Evolutionary conservation across 2,888 invertebrate genomes (phyloP).

Genomic region (Tribolium freemani): DNA sequence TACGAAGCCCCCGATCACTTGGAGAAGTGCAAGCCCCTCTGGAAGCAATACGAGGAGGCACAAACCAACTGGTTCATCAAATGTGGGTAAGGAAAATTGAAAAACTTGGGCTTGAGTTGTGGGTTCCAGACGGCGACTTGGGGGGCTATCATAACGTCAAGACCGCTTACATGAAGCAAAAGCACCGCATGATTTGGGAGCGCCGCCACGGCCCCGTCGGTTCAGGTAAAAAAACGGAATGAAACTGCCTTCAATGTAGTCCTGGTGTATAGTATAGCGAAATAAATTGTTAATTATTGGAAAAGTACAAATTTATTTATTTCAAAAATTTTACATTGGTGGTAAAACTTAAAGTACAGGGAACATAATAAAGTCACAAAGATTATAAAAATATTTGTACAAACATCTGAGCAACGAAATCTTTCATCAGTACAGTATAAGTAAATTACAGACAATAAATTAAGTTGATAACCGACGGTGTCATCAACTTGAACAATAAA

Average conservation of each 20-base stretch:
- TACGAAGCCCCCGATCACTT: conserved; percentile 82
- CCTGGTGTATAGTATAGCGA: conserved; percentile 14
- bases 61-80: conserved; percentile 93
- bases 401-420: conserved; percentile 31
- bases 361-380: conserved; percentile 33
- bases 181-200: conserved; percentile 98
- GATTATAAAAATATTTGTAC: conserved; percentile 42
- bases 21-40: conserved; percentile 77
- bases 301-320: conserved; percentile 57
- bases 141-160: conserved; percentile 81
- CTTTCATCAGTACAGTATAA: conserved; percentile 14
- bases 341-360: conserved; percentile 37
- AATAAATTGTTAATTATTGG: conserved; percentile 42
- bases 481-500: conserved; percentile 51
- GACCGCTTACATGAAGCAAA: conserved; percentile 95
- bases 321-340: conserved; percentile 33
- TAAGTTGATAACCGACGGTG: conserved; percentile 51
- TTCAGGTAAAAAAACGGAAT: conserved; percentile 71
- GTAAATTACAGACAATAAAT: conserved; percentile 15
- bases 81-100: conserved; percentile 75
- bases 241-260: conserved; percentile 27
- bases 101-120: background rate
- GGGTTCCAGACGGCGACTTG: conserved; percentile 89
- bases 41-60: conserved; percentile 81
- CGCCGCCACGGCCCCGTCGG: conserved; percentile 88